These are phyloP conservation scores for Phyllotis vaccarum DNA, from an alignment of 2,797 vertebrate species.

Conservation along the genomic window DNA sequence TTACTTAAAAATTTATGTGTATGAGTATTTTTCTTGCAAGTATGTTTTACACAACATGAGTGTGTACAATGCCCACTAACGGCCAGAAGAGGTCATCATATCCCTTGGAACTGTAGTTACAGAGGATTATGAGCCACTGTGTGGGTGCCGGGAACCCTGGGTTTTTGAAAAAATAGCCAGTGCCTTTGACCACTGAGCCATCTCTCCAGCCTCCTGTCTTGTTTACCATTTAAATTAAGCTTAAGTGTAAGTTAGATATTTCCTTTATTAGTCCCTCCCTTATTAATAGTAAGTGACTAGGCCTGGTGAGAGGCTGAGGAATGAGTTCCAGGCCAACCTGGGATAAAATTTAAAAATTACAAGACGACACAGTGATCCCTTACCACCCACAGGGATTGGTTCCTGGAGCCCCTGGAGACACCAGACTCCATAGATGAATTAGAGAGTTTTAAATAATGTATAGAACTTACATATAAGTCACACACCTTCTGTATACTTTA, in stretches of 20 bases:
- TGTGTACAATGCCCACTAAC: too few species aligned
- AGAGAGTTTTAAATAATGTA: too few species aligned
- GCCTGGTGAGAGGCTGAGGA: background rate
- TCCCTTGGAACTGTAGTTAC: background rate
- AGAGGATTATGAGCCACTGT: background rate
- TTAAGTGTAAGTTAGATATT: background rate
- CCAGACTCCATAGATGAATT: background rate
- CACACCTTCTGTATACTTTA: background rate
- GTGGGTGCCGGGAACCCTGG: background rate
- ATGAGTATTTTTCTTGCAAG: background rate
- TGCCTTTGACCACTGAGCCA: background rate
- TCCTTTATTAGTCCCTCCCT: slow-evolving; percentile 21
- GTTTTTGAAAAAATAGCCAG: background rate
- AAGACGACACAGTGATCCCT: background rate
- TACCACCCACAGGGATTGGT: background rate
- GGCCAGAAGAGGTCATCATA: background rate
- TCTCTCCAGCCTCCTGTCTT: background rate
- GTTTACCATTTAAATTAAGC: background rate
- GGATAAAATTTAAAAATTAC: background rate
- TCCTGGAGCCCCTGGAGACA: background rate
- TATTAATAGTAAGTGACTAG: background rate
- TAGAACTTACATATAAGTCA: background rate
- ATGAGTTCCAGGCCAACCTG: background rate
- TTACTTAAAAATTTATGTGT: background rate
- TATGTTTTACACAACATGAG: background rate